These are phyloP conservation scores for Strigamia maritima DNA, from an alignment of 2,888 invertebrate species.

Conservation along the genomic window DNA sequence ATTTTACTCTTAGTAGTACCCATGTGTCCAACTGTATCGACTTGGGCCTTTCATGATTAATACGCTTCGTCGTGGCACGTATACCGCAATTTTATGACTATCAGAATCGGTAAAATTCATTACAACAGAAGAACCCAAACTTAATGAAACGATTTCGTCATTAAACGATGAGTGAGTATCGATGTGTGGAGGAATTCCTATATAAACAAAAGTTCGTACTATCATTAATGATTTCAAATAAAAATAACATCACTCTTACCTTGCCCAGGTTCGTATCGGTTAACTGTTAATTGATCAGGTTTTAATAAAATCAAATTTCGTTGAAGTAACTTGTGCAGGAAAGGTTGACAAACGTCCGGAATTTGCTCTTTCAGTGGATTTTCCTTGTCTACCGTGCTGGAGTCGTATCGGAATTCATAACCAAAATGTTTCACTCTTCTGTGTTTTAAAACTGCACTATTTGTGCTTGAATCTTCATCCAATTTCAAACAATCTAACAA, in stretches of 20 bases:
- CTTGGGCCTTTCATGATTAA: constrained; percentile 74
- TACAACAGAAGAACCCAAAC: constrained; percentile 73
- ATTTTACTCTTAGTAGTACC: constrained; percentile 50
- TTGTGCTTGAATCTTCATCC: constrained; percentile 45
- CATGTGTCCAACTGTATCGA: constrained; percentile 79
- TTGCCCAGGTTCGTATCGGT: constrained; percentile 79
- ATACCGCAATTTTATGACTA: constrained; percentile 60
- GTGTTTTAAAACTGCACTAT: constrained; percentile 62
- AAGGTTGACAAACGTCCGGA: constrained; percentile 65
- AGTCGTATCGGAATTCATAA: constrained; percentile 83
- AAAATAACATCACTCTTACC: constrained; percentile 54
- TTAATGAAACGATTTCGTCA: constrained; percentile 80
- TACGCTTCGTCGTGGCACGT: constrained; percentile 68
- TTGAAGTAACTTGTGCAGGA: constrained; percentile 62
- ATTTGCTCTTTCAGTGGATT: constrained; percentile 65
- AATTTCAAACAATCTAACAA: constrained; percentile 63
- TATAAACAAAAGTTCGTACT: constrained; percentile 33
- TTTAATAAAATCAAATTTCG: constrained; percentile 51
- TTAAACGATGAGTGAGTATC: constrained; percentile 95
- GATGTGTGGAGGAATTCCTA: constrained; percentile 90
- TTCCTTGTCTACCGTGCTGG: constrained; percentile 75
- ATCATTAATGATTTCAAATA: not conserved
- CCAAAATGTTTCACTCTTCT: constrained; percentile 86
- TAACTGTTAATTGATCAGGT: constrained; percentile 82
- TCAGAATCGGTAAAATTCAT: constrained; percentile 81